Percentiles rank a stretch among this genome's conserved stretches.
phyloP scores from a whole-genome alignment of 2,113 vertebrate genomes.

The Lucifuga dentata region DNA sequence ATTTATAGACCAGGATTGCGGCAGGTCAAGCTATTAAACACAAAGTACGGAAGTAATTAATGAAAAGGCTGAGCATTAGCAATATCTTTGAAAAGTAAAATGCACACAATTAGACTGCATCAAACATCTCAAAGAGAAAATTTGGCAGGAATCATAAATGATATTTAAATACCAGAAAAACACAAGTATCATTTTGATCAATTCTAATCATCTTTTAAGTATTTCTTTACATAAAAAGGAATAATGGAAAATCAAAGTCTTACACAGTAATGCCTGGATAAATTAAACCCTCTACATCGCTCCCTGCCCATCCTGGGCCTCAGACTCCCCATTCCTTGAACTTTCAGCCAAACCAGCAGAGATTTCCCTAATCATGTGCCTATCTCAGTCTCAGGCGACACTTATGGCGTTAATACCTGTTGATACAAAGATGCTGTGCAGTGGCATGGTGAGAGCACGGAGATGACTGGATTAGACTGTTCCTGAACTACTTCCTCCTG shows the following conservation, averaged over 20 bases:
- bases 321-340: conserved; percentile 13
- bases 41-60: neutral
- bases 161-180: too few species aligned
- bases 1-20: conserved; percentile 74
- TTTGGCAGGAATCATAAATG: too few species aligned
- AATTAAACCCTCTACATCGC: conserved; percentile 47
- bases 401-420: conserved; percentile 80
- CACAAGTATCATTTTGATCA: neutral
- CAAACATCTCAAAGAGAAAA: too few species aligned
- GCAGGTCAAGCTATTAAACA: conserved; percentile 36
- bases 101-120: neutral
- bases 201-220: conserved; percentile 10
- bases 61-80: neutral
- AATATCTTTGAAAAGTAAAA: neutral
- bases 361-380: conserved; percentile 62
- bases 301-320: neutral
- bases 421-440: conserved; percentile 75
- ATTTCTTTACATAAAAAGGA: too few species aligned
- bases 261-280: conserved; percentile 44
- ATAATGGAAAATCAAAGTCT: conserved; percentile 50
- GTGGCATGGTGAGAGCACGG: conserved; percentile 68
- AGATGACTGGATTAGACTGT: conserved; percentile 74
- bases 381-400: conserved; percentile 65
- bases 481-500: conserved; percentile 75
- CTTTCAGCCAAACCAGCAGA: conserved; percentile 32